Base-by-base conservation (phyloP, 2,888 invertebrate genomes). In the Lamellibrachia satsuma region DNA sequence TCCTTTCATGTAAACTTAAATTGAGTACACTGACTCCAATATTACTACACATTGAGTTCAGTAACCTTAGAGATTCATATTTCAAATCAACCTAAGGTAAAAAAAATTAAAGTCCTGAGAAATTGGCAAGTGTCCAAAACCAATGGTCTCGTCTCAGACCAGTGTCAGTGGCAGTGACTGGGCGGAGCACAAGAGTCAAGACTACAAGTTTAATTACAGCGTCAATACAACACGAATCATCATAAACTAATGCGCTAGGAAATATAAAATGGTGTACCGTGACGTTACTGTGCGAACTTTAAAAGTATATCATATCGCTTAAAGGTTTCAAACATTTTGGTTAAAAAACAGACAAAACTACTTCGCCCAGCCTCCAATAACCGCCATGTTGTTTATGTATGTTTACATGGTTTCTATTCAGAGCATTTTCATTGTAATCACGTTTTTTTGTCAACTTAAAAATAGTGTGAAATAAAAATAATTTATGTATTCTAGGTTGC, bases 331-430 rank as follows among this genome's bases (percentile, higher is more conserved):
- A 75, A 22, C 75, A 75, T 15, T 75, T 75, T 75, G 15, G 75
- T 6, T 75, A 15, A 39, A 39, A 39, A 39, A 39, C 39, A 39
- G 6, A 22, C 75, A 75, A 75, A 75, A 11, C 75, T 75, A 75
- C 75, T 75, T 22, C 15, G 75, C 15, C 75, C 22, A 22, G 15
- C 4, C 6, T 22, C 75, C 2, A 75, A 75, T 22, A 3, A 75
- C 75, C 75, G 75, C 75, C 22, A 75, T 75, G 75, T 75, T 75
- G 75, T 75, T 75, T 75, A 75, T 75, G 22, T 75, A n/a, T 75
- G 75, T 75, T 75, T 75, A 75, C 75, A 75, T 75, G 75, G 75
- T 75, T 22, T 75, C 75, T 22, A 75, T 15, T 75, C 75, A 22
- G 75, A 6, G 6, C 3, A 75, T 75, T 75, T n/a, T 11, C 75